Evolutionary conservation across 2,797 vertebrate species (phyloP), one percentile per base, ranked within the genome.

Genomic region (Ficedula albicollis): DNA sequence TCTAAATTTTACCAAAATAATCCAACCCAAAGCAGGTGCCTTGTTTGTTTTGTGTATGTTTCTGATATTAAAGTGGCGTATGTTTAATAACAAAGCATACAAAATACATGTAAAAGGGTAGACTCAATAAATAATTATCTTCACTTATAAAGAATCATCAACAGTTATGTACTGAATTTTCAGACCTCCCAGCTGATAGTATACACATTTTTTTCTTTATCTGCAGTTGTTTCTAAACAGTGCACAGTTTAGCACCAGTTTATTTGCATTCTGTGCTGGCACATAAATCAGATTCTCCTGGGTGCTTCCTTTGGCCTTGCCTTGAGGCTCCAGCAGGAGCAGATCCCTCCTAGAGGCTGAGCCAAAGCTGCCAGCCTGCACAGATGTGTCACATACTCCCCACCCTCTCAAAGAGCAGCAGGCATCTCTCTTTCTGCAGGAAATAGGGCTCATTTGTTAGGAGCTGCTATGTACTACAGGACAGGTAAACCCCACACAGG

Each of bases 351-450:
- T 73, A 74, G 11, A 27, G 39, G 59, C 75, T 85, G n/a, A 87
- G 88, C 80, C 90, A 95, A 75, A 78, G 62, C 63, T 89, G 48
- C 64, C 81, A 90, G 75, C 44, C 55, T 94, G 81, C 63, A 87
- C 88, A 86, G 85, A 75, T 85, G 76, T 83, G 84, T 89, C 68
- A 14, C 39, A 46, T 20, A 36, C 29, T 63, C 90, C 27, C 18
- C 46, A 85, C 60, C 48, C 76, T 87, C 83, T 70, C 76, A 68
- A 88, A 81, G 27, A 87, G 67, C 74, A 90, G 77, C 63, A 76
- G 55, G 48, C 74, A 76, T n/a, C 80, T 60, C 54, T 32, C 36
- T 3, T 83, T 89, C 36, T 75, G 82, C 66, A 81, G 51, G 55
- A 55, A 89, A 76, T 11, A 83, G 52, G n/a, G 36, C 29, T 27